Evolutionary conservation across 2,797 vertebrate genomes (phyloP), one percentile per base, ranked within the genome.

Genomic region (Alcedo atthis): DNA sequence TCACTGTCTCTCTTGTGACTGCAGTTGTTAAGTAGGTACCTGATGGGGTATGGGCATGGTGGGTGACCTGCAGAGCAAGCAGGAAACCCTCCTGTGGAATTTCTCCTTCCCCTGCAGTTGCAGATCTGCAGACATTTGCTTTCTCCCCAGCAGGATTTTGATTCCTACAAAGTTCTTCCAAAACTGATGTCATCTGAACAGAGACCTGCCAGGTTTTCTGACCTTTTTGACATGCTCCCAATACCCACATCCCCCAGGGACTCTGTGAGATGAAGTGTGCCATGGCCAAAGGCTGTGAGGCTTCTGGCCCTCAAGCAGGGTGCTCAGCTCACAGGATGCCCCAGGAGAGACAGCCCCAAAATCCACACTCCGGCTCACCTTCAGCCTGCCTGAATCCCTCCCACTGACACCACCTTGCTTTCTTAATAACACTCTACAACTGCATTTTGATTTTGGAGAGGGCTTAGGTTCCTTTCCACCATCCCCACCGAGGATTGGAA

Each of bases 161-260:
- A 74, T 59, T 85, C 53, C 75, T 88, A 76, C 57, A 0, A 90
- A 93, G 90, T 45, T 53, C 71, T 95, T 95, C 88, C 90, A 93
- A 92, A 90, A 63, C 71, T 95, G 92, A 94, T 89, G 94, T 96
- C 88, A 95, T 95, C 76, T 77, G 57, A 58, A 81, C 57, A 92
- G 81, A 90, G 78, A 87, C 49, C 71, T 70, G 94, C 94, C 94
- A 95, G 92, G 77, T 77, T 91, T 94, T 45, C 86, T 90, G 94
- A 87, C 83, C 94, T 85, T 89, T 76, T 6, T 37, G 83, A 81
- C 85, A 3, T 24, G 33, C 57, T 95, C 78, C 88, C 78, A 55
- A 53, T 40, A 76, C 46, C 59, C 64, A 45, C 86, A 61, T 73
- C 40, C 81, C 79, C 79, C 0, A 0, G 84, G 68, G 90, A 57